Evolutionary conservation across 1,140 invertebrate species (phyloP).

Genomic region (Theocolax elegans): DNA sequence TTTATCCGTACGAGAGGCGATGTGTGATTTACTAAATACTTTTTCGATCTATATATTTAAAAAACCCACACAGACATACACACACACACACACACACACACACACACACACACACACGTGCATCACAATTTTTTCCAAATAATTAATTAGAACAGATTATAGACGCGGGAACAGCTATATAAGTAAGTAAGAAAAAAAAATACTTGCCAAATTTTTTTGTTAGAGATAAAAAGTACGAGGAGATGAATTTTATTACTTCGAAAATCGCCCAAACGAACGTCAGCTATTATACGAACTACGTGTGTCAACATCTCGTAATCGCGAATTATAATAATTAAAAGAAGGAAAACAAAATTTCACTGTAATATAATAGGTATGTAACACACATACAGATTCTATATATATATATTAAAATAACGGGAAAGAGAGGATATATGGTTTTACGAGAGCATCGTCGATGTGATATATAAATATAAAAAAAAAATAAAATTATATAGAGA

Average conservation of each 20-base stretch:
- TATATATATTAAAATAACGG: conserved; percentile 36
- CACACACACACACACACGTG: no score
- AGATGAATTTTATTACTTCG: no score
- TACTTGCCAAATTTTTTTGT: no score
- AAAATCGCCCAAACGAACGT: no score
- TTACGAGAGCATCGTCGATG: conserved; percentile 40
- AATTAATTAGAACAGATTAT: no score
- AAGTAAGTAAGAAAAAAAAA: conserved; percentile 26
- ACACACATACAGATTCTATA: conserved; percentile 47
- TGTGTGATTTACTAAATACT: no score
- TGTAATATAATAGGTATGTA: conserved; percentile 50
- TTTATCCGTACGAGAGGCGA: conserved; percentile 7
- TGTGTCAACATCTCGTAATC: conserved; percentile 32
- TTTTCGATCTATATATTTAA: conserved; percentile 5
- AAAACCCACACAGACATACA: no score
- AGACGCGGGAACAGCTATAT: no score
- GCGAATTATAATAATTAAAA: conserved; percentile 33
- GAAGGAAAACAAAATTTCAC: conserved; percentile 44
- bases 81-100: no score
- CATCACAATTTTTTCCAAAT: no score
- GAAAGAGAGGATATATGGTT: conserved; percentile 29
- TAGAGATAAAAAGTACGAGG: no score
- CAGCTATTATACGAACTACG: conserved; percentile 11
- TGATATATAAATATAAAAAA: conserved; percentile 41
- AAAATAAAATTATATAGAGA: no score